These are phyloP conservation scores for Drepana falcataria DNA, from an alignment of 2,888 invertebrate genomes.

Conservation along the genomic window DNA sequence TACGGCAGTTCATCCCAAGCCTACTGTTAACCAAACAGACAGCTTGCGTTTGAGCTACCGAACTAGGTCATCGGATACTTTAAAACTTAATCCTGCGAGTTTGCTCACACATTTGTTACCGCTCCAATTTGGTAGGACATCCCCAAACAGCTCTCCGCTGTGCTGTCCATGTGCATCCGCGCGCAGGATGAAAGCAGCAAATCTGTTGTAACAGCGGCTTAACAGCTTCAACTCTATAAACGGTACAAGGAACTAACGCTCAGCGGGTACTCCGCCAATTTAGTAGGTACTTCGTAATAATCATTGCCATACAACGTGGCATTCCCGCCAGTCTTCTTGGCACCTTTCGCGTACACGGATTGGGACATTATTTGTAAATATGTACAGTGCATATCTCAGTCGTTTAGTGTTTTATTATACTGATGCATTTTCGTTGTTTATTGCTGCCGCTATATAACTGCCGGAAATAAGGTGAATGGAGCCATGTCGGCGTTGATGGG, in stretches of 20 bases:
- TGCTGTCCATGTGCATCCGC: constrained; percentile 44
- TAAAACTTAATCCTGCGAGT: constrained; percentile 13
- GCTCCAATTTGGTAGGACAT: constrained; percentile 28
- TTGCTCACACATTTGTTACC: constrained; percentile 30
- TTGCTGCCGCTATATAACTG: too few relatives aligned
- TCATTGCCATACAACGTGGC: too few relatives aligned
- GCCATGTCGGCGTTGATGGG: too few relatives aligned
- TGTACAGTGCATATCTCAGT: too few relatives aligned
- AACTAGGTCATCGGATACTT: constrained; percentile 7
- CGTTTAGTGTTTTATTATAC: too few relatives aligned
- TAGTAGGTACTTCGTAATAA: too few relatives aligned
- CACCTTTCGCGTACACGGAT: too few relatives aligned
- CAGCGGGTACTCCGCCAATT: not conserved
- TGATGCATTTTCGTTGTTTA: too few relatives aligned
- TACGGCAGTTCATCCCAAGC: not conserved
- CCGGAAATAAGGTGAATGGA: too few relatives aligned
- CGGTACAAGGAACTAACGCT: constrained; percentile 26
- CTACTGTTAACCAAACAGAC: not conserved
- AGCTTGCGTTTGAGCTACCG: not conserved
- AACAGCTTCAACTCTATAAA: constrained; percentile 44
- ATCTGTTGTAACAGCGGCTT: constrained; percentile 74
- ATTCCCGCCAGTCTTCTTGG: not conserved
- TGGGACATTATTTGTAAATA: too few relatives aligned
- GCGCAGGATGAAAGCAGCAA: constrained; percentile 52
- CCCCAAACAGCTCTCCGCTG: constrained; percentile 17